Percentiles rank a stretch among this genome's conserved stretches.
These are phyloP conservation scores for Ophioninae sp. DNA, from an alignment of 2,888 invertebrate species.

Conservation along the genomic window DNA sequence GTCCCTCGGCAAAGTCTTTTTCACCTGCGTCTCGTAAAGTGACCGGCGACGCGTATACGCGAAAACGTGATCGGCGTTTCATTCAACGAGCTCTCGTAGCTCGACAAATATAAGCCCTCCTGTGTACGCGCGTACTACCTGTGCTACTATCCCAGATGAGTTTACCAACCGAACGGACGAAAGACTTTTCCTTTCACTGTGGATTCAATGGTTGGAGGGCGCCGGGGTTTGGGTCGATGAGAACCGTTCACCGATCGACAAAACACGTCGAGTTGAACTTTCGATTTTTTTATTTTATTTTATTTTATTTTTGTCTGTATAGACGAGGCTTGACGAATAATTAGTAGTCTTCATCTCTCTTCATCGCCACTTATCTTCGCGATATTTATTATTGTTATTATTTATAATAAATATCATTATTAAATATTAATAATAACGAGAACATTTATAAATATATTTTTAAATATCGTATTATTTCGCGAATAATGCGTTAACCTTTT, in stretches of 20 bases:
- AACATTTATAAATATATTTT: no score
- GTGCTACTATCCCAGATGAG: slow-evolving; percentile 10
- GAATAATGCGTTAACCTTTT: no score
- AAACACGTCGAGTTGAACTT: slow-evolving; percentile 35
- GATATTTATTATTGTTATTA: slow-evolving; percentile 16
- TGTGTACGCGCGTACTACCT: neutral
- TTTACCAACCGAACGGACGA: slow-evolving; percentile 41
- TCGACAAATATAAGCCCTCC: neutral
- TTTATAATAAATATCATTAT: neutral
- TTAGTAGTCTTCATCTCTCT: neutral
- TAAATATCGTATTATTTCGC: no score
- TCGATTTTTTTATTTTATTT: slow-evolving; percentile 37
- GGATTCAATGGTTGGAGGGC: slow-evolving; percentile 1
- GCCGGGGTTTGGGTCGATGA: neutral
- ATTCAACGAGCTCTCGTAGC: slow-evolving; percentile 29
- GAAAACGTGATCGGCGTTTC: slow-evolving; percentile 50
- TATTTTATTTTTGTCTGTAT: no score
- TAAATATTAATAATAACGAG: no score
- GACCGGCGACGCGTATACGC: slow-evolving; percentile 13
- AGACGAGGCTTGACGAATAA: neutral
- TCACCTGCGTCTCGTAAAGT: neutral
- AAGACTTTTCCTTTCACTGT: slow-evolving; percentile 63
- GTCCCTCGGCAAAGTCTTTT: neutral
- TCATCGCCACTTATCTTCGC: slow-evolving; percentile 22
- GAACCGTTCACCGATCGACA: neutral